A percentile compares a stretch with the other conserved stretches of the same genome.
These are phyloP conservation scores for Hymenochirus boettgeri DNA, from an alignment of 2,113 vertebrate genomes.

Conservation along the genomic window DNA sequence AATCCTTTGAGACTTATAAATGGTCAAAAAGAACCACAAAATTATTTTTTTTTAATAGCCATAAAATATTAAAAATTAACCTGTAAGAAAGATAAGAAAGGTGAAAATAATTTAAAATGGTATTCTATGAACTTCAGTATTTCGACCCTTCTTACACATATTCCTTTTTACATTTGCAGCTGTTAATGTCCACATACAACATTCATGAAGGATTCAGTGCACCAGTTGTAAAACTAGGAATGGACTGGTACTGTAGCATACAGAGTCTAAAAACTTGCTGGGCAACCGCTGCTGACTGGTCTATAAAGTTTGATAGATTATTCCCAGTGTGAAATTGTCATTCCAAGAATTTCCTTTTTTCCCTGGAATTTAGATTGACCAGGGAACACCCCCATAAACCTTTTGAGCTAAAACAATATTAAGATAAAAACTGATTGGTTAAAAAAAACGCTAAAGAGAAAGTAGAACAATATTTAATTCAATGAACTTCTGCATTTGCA, in stretches of 20 bases:
- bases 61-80: too few species aligned
- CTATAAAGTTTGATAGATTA: slow-evolving; percentile 22
- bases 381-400: background rate
- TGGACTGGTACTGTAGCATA: slow-evolving; percentile 1
- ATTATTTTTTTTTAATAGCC: too few species aligned
- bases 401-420: background rate
- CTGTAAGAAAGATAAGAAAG: too few species aligned
- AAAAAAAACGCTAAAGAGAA: too few species aligned
- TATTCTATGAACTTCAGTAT: too few species aligned
- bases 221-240: slow-evolving; percentile 23
- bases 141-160: background rate
- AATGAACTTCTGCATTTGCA: background rate
- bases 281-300: slow-evolving; percentile 8
- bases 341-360: slow-evolving; percentile 14
- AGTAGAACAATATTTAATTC: background rate
- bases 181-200: background rate
- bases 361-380: slow-evolving; percentile 4
- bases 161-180: background rate
- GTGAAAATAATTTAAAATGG: too few species aligned
- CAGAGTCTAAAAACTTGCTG: slow-evolving; percentile 6
- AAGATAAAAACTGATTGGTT: background rate
- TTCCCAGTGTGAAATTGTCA: background rate
- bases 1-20: too few species aligned
- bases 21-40: too few species aligned
- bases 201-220: slow-evolving; percentile 29